Evolutionary conservation across 2,797 vertebrate species (phyloP).

Genomic region (Tadarida brasiliensis): DNA sequence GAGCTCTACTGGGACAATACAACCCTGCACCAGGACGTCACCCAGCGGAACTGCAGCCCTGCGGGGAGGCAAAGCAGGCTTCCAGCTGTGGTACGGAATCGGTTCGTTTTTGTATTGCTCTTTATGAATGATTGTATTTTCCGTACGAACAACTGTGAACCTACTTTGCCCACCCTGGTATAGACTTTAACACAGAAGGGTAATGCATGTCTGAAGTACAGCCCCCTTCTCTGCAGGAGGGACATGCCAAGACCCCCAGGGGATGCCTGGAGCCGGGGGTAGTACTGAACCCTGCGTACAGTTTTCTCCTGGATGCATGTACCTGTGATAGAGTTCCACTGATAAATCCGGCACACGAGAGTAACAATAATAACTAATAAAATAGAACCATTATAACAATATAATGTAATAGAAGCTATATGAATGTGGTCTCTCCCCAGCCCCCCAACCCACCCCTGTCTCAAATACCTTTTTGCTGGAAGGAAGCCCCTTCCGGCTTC

Average conservation of each 20-base stretch:
- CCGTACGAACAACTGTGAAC: neutral
- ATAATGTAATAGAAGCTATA: neutral
- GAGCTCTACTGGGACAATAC: too few species aligned
- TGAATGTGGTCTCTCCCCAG: neutral
- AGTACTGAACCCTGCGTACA: rapidly evolving
- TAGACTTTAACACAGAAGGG: neutral
- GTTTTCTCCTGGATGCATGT: neutral
- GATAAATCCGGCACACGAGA: neutral
- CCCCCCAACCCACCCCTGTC: too few species aligned
- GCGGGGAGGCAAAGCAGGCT: too few species aligned
- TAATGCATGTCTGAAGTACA: too few species aligned
- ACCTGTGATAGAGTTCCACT: neutral
- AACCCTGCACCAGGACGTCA: too few species aligned
- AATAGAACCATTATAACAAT: neutral
- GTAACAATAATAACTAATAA: neutral
- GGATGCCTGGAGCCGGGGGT: neutral
- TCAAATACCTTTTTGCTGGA: too few species aligned
- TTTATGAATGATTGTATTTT: neutral
- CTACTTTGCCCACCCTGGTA: neutral
- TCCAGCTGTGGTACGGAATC: too few species aligned
- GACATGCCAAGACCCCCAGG: neutral
- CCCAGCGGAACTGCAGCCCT: too few species aligned
- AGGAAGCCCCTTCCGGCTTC: neutral
- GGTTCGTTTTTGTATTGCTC: too few species aligned
- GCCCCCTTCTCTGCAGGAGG: neutral